Evolutionary conservation across 2,888 invertebrate genomes (phyloP).

Genomic region (Mamestra brassicae): DNA sequence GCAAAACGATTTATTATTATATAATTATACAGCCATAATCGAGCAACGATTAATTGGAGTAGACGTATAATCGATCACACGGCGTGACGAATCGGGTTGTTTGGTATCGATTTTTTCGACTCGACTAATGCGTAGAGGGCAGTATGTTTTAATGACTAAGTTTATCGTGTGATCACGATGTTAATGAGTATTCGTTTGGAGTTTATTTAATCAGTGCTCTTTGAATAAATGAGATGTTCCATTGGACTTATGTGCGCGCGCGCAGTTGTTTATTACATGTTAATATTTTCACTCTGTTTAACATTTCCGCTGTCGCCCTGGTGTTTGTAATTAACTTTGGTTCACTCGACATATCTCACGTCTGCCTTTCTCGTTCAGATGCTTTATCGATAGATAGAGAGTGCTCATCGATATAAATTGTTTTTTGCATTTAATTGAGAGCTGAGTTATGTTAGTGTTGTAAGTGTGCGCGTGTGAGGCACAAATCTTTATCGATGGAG

Average conservation of each 20-base stretch:
- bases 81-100: constrained; percentile 80
- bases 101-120: constrained; percentile 68
- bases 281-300: constrained; percentile 65
- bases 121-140: constrained; percentile 70
- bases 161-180: constrained; percentile 82
- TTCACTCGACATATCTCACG: constrained; percentile 59
- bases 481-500: constrained; percentile 38
- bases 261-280: constrained; percentile 69
- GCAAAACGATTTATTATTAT: constrained; percentile 85
- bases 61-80: constrained; percentile 81
- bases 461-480: constrained; percentile 19
- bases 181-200: constrained; percentile 80
- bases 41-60: constrained; percentile 84
- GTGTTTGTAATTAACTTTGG: constrained; percentile 65
- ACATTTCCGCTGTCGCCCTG: constrained; percentile 65
- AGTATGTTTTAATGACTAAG: constrained; percentile 71
- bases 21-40: constrained; percentile 82
- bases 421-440: constrained; percentile 60
- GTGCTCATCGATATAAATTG: constrained; percentile 51
- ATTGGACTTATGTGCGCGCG: constrained; percentile 70
- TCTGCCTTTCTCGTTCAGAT: constrained; percentile 52
- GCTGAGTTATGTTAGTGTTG: constrained; percentile 39
- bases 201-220: constrained; percentile 75
- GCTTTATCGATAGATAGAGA: constrained; percentile 53
- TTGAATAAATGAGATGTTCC: constrained; percentile 79